phyloP scores from a whole-genome alignment of 1,140 invertebrate species.

The Apis cerana region DNA sequence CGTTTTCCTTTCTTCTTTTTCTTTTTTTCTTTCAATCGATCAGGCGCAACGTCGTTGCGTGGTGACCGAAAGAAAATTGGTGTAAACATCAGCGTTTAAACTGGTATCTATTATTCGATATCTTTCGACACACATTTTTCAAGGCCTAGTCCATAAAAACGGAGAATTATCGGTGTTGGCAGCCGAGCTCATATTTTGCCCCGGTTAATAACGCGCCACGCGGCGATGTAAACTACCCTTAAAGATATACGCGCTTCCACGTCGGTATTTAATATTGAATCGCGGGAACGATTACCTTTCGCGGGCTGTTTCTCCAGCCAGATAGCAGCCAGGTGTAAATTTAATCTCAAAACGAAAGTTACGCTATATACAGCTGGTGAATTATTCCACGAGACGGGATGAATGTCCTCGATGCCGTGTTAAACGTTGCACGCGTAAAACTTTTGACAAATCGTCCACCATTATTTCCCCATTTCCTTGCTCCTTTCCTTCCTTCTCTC shows the following conservation, averaged over 20 bases:
- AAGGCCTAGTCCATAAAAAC: background rate
- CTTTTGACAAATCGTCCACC: conserved; percentile 19
- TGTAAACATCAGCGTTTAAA: no score
- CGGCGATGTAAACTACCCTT: background rate
- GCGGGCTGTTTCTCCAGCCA: background rate
- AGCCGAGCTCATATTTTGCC: background rate
- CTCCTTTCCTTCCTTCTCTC: background rate
- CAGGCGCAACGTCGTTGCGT: background rate
- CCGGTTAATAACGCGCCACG: background rate
- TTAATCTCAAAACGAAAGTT: conserved; percentile 9
- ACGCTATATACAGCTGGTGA: background rate
- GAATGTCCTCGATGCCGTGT: background rate
- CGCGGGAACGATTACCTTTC: conserved; percentile 3
- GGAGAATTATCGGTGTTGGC: background rate
- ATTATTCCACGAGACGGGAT: background rate
- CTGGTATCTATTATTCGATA: background rate
- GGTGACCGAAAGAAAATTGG: no score
- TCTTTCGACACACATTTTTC: background rate
- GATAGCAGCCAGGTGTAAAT: conserved; percentile 6
- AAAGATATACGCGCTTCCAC: background rate
- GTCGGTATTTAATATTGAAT: conserved; percentile 6
- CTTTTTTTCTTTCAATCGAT: background rate
- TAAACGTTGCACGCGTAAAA: conserved; percentile 17
- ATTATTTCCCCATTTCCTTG: background rate
- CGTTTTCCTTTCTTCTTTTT: background rate